Evolutionary conservation across 2,113 vertebrate species (phyloP), one percentile per base, ranked within the genome.

Genomic region (Scalopus aquaticus): DNA sequence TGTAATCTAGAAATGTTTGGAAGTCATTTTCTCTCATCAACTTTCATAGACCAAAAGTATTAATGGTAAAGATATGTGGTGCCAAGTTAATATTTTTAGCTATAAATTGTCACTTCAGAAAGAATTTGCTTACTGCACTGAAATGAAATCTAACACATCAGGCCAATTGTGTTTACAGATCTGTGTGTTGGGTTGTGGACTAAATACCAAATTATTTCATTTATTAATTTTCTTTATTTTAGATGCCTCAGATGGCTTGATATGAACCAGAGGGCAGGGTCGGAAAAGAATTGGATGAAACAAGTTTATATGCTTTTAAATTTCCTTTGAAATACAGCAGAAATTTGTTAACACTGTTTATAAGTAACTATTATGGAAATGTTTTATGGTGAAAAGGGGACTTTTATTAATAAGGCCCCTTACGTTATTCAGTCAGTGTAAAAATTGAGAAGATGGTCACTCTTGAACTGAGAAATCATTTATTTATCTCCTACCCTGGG

Each of bases 1-100:
- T 86, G 81, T 90, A 87, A 64, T 80, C 51, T 77, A 37, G 46
- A 51, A 62, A 35, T 79, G 10, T 85, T 85, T 95, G n/a, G n/a
- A 72, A 20, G 12, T 81, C 35, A 62, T 12, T 91, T 88, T 93
- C 19, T 88, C 5, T 83, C 28, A 30, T 76, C 9, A 70, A 80
- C 16, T 67, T 83, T 90, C 69, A 77, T 2, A 88, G 22, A 65
- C 9, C 37, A 35, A 80, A 80, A 64, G 10, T 58, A 67, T n/a
- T 67, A 67, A 72, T 30, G 22, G 19, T 49, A 42, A 83, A 84
- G 30, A 2, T 78, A 6, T 37, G 1, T 39, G 8, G 19, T 70
- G 1, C 37, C 51, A 64, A 84, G 19, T 7, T 72, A 77, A 37
- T 51, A 19, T 51, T 67, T 91, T 84, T 9, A 62, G 32, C 19